Evolutionary conservation across 1,140 invertebrate genomes (phyloP), one percentile per base, ranked within the genome.

Genomic region (Drosophila tropicalis): DNA sequence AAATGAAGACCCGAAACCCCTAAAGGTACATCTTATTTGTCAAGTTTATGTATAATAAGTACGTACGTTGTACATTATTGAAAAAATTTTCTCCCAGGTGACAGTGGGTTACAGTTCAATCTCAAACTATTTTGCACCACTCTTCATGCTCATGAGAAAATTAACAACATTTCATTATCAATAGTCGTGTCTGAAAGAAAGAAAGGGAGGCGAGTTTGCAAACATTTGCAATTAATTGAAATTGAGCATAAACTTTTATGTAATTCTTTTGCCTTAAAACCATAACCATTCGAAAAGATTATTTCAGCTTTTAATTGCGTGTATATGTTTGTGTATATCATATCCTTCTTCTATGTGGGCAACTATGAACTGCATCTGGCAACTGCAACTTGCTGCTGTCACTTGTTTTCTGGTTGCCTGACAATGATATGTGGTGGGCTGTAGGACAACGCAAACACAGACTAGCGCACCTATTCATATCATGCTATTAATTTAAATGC

Each of bases 401-500:
- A 62, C 34, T 19, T 41, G 34, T 25, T 56, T 40, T 51, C 44
- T 54, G 61, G 25, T 25, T 51, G 44, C 15, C 19, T 40, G 62
- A 65, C 61, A 65, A 44, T 65, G 13, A 75, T 58, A 67, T 67
- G 62, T 44, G 55, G 56, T 58, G 15, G 32, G 29, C 29, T 34
- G 41, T 15, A 61, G 29, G 32, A 40, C 64, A 60, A 62, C 25
- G 3, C 65, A 40, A 39, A 55, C 36, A 51, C 64, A 39, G 1
- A 29, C 34, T 10, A 9, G 17, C 51, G 32, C 56, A 17, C 9
- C n/a, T 54, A 61, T 57, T 58, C 67, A 17, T 54, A 57, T 51
- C 22, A 62, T 36, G 29, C 62, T 61, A 79, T 82, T 83, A 86
- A 87, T 77, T 71, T 51, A 58, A 62, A 62, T 76, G 67, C 73